phyloP scores from a whole-genome alignment of 2,113 vertebrate genomes.

The Campylomormyrus numenius region DNA sequence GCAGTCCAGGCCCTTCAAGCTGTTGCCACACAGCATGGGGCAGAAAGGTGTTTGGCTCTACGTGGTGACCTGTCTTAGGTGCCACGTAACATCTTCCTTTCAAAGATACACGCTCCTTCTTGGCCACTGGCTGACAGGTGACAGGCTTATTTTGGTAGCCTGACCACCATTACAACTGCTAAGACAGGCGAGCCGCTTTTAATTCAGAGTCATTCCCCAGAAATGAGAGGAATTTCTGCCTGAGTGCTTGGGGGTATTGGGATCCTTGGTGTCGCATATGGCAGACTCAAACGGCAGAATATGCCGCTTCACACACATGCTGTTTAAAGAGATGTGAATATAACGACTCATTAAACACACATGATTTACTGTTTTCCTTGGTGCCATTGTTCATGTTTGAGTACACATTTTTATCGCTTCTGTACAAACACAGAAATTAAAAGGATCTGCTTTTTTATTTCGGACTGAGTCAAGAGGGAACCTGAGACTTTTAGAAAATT shows the following conservation, averaged over 20 bases:
- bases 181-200: constrained; percentile 1
- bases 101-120: background rate
- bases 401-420: background rate
- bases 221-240: constrained; percentile 9
- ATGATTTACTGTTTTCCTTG: background rate
- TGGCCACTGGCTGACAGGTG: background rate
- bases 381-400: background rate
- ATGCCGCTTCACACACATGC: constrained; percentile 12
- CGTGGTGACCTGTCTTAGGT: background rate
- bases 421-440: background rate
- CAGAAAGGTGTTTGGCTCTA: background rate
- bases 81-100: background rate
- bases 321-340: constrained; percentile 12
- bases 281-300: background rate
- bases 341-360: constrained; percentile 20
- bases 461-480: background rate
- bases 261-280: constrained; percentile 3
- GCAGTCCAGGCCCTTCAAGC: background rate
- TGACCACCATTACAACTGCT: background rate
- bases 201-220: constrained; percentile 10
- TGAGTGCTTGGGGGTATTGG: constrained; percentile 13
- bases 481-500: background rate
- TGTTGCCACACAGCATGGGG: background rate
- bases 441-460: background rate
- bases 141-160: background rate